These are phyloP conservation scores for Antheraea yamamai DNA, from an alignment of 2,888 invertebrate genomes.

Conservation along the genomic window DNA sequence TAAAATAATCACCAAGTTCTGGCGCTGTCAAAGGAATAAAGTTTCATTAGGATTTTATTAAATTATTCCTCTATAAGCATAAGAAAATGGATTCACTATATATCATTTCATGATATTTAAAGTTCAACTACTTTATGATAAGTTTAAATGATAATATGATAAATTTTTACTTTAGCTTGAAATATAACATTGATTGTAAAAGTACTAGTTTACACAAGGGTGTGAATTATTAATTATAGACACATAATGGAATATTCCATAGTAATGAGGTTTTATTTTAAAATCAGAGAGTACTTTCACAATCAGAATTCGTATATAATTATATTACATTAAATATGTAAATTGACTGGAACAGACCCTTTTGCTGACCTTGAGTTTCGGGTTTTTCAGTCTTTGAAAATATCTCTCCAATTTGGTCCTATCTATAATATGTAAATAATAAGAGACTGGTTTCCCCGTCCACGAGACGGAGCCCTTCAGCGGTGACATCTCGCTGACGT, in stretches of 20 bases:
- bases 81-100: not conserved
- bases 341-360: constrained; percentile 78
- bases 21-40: not conserved
- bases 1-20: constrained; percentile 1
- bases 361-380: constrained; percentile 87
- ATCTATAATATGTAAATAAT: constrained; percentile 99
- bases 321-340: constrained; percentile 26
- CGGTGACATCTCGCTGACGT: constrained; percentile 97
- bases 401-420: constrained; percentile 98
- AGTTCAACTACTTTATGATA: not conserved
- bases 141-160: not conserved
- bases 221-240: not conserved
- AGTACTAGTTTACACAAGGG: constrained; percentile 17
- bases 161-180: not conserved
- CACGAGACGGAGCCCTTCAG: constrained; percentile 98
- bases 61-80: not conserved
- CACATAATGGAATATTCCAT: not conserved
- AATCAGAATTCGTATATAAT: constrained; percentile 9
- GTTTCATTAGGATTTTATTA: not conserved
- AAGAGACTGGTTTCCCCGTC: constrained; percentile 99
- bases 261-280: not conserved
- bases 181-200: constrained; percentile 18
- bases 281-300: constrained; percentile 18
- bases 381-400: constrained; percentile 96
- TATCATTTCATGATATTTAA: not conserved